phyloP scores from a whole-genome alignment of 2,888 invertebrate genomes.

The Cosmia trapezina region DNA sequence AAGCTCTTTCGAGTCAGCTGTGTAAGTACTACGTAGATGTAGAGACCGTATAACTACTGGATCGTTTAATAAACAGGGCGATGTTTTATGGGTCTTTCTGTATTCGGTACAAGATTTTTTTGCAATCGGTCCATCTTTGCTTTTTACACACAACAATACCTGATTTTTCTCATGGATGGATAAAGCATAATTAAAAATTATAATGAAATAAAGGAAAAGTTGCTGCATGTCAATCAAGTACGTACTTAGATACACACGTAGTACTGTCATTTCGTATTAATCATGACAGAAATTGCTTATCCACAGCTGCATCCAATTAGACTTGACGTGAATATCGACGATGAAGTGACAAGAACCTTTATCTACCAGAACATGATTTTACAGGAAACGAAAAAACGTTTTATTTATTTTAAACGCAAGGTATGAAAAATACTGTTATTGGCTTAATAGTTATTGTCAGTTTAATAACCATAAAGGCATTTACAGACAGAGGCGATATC shows the following conservation, averaged over 20 bases:
- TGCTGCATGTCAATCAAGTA: not conserved
- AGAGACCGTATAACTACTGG: slow-evolving; percentile 12
- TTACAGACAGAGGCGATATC: too few relatives aligned
- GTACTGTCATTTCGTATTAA: not conserved
- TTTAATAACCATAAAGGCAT: too few relatives aligned
- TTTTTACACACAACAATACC: too few relatives aligned
- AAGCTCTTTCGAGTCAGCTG: slow-evolving; percentile 22
- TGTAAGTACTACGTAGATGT: slow-evolving; percentile 11
- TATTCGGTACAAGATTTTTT: not conserved
- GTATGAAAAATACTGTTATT: too few relatives aligned
- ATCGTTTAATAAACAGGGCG: not conserved
- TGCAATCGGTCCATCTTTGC: not conserved
- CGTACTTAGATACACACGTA: not conserved
- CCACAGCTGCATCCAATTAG: not conserved
- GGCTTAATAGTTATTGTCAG: too few relatives aligned
- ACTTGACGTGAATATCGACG: not conserved
- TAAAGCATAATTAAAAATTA: not conserved
- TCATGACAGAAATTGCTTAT: not conserved
- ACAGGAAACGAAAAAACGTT: too few relatives aligned
- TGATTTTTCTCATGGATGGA: not conserved
- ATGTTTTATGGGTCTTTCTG: not conserved
- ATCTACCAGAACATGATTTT: too few relatives aligned
- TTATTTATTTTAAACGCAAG: too few relatives aligned
- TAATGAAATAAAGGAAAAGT: not conserved
- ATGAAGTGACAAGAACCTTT: too few relatives aligned